These are phyloP conservation scores for Apomyelois bistriatella DNA, from an alignment of 2,888 invertebrate species.

Conservation along the genomic window DNA sequence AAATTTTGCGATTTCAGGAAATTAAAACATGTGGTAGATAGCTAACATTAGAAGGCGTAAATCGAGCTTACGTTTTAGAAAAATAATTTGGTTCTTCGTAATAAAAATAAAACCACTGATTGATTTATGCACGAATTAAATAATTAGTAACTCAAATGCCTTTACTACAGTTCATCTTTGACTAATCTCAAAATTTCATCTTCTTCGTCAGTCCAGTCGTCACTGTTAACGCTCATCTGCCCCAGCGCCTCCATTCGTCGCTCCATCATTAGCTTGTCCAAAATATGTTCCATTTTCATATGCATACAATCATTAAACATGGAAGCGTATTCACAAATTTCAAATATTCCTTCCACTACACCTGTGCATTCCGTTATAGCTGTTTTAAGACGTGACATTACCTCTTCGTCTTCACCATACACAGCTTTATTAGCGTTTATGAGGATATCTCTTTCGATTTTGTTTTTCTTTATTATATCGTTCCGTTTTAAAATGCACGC, in stretches of 20 bases:
- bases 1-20: too few relatives aligned
- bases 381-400: conserved; percentile 45
- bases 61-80: too few relatives aligned
- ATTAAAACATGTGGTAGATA: too few relatives aligned
- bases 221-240: conserved; percentile 53
- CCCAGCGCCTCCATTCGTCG: conserved; percentile 65
- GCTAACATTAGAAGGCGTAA: too few relatives aligned
- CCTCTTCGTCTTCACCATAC: conserved; percentile 63
- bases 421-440: conserved; percentile 55
- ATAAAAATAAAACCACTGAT: too few relatives aligned
- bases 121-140: too few relatives aligned
- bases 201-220: conserved; percentile 61
- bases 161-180: conserved; percentile 58
- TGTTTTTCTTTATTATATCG: conserved; percentile 57
- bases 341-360: conserved; percentile 54
- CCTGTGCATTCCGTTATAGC: conserved; percentile 54
- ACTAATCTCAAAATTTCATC: conserved; percentile 59
- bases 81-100: too few relatives aligned
- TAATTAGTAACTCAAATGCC: neutral
- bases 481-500: conserved; percentile 67
- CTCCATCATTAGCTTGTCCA: conserved; percentile 66
- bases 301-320: conserved; percentile 74
- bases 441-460: conserved; percentile 46
- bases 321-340: conserved; percentile 67
- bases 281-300: conserved; percentile 69